Percentiles rank a stretch among this genome's conserved stretches.
phyloP scores from a whole-genome alignment of 2,888 invertebrate species.

The Desoria tigrina region DNA sequence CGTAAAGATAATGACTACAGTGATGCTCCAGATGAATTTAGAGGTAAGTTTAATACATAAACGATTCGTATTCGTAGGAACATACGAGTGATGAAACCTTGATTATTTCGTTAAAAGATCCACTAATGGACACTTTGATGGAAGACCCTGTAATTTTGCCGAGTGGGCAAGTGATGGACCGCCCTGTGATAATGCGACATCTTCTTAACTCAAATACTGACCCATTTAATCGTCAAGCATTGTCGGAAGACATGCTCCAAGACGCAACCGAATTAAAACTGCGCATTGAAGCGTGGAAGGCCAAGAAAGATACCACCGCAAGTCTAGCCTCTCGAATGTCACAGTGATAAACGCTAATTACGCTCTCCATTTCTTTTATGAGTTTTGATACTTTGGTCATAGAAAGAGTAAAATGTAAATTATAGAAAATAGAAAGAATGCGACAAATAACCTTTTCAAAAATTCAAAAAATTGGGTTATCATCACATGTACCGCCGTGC shows the following conservation, averaged over 20 bases:
- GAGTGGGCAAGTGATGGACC: constrained; percentile 89
- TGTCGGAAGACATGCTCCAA: constrained; percentile 88
- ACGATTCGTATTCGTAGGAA: constrained; percentile 1
- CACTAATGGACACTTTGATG: constrained; percentile 96
- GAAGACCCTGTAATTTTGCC: constrained; percentile 90
- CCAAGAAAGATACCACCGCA: constrained; percentile 61
- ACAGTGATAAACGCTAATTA: no score
- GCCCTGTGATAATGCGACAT: constrained; percentile 88
- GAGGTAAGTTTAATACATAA: constrained; percentile 59
- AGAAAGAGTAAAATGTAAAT: no score
- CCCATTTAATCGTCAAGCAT: constrained; percentile 94
- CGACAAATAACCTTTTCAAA: no score
- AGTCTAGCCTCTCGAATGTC: not conserved
- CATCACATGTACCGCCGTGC: no score
- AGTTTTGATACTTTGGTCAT: no score
- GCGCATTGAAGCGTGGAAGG: constrained; percentile 84
- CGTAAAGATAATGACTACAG: constrained; percentile 88
- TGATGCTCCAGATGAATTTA: constrained; percentile 94
- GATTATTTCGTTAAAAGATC: constrained; percentile 65
- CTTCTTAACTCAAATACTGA: constrained; percentile 94
- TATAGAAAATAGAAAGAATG: no score
- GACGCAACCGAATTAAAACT: constrained; percentile 73
- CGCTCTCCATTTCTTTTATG: no score
- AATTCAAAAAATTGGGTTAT: no score
- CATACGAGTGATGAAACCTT: not conserved